Evolutionary conservation across 2,113 vertebrate genomes (phyloP).

Genomic region (Bos taurus): DNA sequence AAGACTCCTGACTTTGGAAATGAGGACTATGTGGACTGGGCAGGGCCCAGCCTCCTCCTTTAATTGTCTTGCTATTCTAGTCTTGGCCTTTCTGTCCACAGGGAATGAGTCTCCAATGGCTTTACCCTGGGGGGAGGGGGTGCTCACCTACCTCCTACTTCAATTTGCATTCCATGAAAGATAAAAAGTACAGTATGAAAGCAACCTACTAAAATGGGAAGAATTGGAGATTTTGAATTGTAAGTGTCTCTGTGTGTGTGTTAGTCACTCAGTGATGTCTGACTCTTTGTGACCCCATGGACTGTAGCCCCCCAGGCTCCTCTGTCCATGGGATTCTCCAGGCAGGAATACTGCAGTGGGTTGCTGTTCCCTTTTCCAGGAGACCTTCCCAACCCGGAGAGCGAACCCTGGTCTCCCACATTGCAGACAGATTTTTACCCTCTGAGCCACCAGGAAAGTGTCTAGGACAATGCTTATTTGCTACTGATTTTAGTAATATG

Average conservation of each 20-base stretch:
- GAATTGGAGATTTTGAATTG: background rate
- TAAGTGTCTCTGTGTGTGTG: background rate
- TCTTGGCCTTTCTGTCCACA: background rate
- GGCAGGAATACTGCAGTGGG: background rate
- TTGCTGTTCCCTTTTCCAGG: background rate
- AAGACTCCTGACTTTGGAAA: background rate
- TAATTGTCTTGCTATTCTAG: background rate
- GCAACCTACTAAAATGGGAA: background rate
- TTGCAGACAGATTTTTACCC: background rate
- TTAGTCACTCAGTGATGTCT: background rate
- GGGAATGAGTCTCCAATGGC: background rate
- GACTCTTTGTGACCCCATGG: background rate
- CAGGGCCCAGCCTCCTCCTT: background rate
- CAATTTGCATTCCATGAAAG: background rate
- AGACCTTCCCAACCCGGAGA: background rate
- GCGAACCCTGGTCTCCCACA: background rate
- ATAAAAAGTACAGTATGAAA: background rate
- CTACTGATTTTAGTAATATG: conserved; percentile 17
- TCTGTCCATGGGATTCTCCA: background rate
- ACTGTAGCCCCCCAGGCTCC: background rate
- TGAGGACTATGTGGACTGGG: background rate
- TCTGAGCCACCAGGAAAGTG: background rate
- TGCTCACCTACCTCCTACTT: background rate
- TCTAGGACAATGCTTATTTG: background rate
- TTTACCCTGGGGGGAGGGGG: background rate